Percentiles rank a stretch among this genome's conserved stretches.
Conservation (phyloP, 2,113 vertebrate species). For the Lasiurus cinereus region DNA sequence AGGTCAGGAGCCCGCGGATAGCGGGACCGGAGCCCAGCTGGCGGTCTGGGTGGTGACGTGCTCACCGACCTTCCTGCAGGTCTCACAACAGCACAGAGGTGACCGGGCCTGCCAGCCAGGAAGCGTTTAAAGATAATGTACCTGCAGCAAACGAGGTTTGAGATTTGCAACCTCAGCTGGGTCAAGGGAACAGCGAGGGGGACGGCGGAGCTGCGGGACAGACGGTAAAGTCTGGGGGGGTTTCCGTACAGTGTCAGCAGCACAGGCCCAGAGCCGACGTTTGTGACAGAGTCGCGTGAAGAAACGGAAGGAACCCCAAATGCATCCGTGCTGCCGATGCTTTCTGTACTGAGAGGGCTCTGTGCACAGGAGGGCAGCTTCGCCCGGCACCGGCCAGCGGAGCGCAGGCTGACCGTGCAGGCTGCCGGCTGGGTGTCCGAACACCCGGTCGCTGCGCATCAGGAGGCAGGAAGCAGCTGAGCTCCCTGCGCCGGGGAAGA, state of each 20-base stretch:
- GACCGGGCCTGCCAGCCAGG: neutral
- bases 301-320: neutral
- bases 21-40: neutral
- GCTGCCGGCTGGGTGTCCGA: rapidly evolving
- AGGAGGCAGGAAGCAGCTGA: rapidly evolving
- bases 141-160: neutral
- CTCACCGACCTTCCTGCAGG: rapidly evolving
- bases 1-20: neutral
- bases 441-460: rapidly evolving
- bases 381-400: rapidly evolving
- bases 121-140: neutral
- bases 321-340: rapidly evolving
- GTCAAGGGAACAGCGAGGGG: neutral
- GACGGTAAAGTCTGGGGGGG: rapidly evolving
- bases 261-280: rapidly evolving
- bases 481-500: no score
- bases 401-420: rapidly evolving
- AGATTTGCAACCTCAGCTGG: neutral
- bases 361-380: rapidly evolving
- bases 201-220: rapidly evolving
- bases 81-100: rapidly evolving
- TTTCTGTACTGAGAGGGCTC: no score
- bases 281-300: rapidly evolving
- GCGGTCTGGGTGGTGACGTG: neutral
- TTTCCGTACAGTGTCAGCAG: rapidly evolving